Evolutionary conservation across 2,797 vertebrate genomes (phyloP), one percentile per base, ranked within the genome.

Genomic region (Liparis tanakae): DNA sequence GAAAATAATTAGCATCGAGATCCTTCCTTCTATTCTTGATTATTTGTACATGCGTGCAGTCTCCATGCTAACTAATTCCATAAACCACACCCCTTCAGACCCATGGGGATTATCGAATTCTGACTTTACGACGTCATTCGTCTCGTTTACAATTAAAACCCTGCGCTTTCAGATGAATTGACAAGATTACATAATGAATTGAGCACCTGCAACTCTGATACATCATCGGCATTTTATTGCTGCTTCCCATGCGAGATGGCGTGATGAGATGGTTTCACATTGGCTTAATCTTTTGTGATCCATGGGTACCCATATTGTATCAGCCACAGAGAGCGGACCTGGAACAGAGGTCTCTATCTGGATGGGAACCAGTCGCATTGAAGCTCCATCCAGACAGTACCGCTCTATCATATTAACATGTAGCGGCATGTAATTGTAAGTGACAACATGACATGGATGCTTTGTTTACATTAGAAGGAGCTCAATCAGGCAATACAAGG

Each of bases 21-120:
- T 50, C n/a, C 6, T 12, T 71, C 46, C 61, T 74, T 65, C 75
- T 64, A 7, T 46, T 72, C 33, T 65, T 43, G 55, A 61, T 50
- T 79, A 34, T 43, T 43, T 46, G 39, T 33, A 25, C 15, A 64
- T 46, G 37, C 25, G 66, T 25, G 6, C 44, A 34, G 54, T 30
- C 4, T 51, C 41, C 17, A 37, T 3, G 55, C 54, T 50, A 70
- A 33, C 57, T 58, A 70, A 37, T 20, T 10, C 48, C 48, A 12
- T 50, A 20, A 18, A 58, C 30, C 5, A 67, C 50, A 67, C 1
- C 6, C 39, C 20, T 51, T 30, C 15, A 30, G 33, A 36, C 61
- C 14, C 36, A 70, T 61, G 67, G 17, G 18, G 25, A 55, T 48
- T 10, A 22, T 57, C 13, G 15, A 1, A 58, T 46, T 54, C 43